A percentile compares a stretch with the other conserved stretches of the same genome.
Conservation (phyloP, 2,888 invertebrate genomes). For the Parthenolecanium corni region DNA sequence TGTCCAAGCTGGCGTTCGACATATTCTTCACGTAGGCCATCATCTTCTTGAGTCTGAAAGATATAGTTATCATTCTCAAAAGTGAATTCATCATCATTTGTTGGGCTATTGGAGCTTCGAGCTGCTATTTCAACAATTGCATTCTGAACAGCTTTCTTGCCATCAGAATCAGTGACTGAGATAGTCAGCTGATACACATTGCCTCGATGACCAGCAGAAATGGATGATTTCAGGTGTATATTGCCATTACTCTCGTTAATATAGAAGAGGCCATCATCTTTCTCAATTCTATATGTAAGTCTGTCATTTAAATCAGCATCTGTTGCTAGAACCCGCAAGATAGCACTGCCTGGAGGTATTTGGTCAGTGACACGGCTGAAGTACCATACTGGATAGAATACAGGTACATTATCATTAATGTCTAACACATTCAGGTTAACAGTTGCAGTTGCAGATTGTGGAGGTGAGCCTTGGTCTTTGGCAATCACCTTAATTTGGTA, state of each 20-base stretch:
- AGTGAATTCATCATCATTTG: slow-evolving; percentile 61
- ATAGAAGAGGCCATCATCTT: slow-evolving; percentile 53
- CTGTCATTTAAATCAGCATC: slow-evolving; percentile 47
- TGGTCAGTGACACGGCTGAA: slow-evolving; percentile 64
- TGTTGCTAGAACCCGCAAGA: slow-evolving; percentile 65
- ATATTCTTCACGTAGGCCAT: slow-evolving; percentile 48
- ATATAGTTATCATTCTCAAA: slow-evolving; percentile 58
- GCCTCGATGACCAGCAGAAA: slow-evolving; percentile 49
- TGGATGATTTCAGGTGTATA: slow-evolving; percentile 54
- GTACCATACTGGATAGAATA: slow-evolving; percentile 82
- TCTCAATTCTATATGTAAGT: slow-evolving; percentile 6
- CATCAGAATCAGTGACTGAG: slow-evolving; percentile 71
- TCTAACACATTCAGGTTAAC: slow-evolving; percentile 69
- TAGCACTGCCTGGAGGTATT: slow-evolving; percentile 48
- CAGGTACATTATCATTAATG: slow-evolving; percentile 83
- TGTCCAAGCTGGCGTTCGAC: slow-evolving; percentile 64
- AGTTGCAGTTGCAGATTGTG: slow-evolving; percentile 81
- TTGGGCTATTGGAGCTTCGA: slow-evolving; percentile 46
- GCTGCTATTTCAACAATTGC: slow-evolving; percentile 71
- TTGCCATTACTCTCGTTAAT: slow-evolving; percentile 68
- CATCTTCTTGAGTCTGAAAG: slow-evolving; percentile 73
- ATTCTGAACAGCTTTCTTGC: slow-evolving; percentile 56
- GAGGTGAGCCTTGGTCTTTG: slow-evolving; percentile 80
- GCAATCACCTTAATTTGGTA: slow-evolving; percentile 80
- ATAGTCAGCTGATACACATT: slow-evolving; percentile 60